Base-by-base conservation (phyloP, 2,113 vertebrate species). In the Sialia sialis region DNA sequence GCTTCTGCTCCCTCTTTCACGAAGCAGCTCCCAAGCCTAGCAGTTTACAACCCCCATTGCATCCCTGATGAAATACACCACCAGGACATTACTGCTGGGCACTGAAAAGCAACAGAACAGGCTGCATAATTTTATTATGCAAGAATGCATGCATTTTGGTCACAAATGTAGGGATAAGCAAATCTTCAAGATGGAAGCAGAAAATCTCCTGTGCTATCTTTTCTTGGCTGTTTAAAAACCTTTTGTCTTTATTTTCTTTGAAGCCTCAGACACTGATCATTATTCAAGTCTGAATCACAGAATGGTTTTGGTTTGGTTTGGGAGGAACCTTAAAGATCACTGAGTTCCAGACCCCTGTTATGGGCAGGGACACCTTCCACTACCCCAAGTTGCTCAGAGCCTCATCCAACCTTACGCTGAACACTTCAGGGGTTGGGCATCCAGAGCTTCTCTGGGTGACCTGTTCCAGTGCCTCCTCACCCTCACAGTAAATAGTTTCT, bases 41-140 rank as follows among this genome's bases (percentile, higher is more conserved):
- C 1, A 1, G 62, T 68, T 76, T 27, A 25, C 14, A 79, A 14
- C 30, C 39, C 1, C 0, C 27, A 4, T 34, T 69, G 16, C 21
- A 22, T 17, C 32, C 58, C 72, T 59, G 43, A 34, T 1, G 4
- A 43, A 75, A 67, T 29, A 12, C 4, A 32, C 25, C 43, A 51
- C 8, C 5, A 10, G 14, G 18, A 39, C 13, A 3, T 9, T 46
- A 43, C 52, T 95, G n/a, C 66, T 69, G 29, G 16, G 38, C 67
- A 39, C 22, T 25, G 48, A 75, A 74, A 62, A 32, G 30, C 46
- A 49, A 52, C 3, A 9, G 39, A 56, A 83, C 30, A 41, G 23
- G 14, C 38, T n/a, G 39, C 11, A 9, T 7, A 22, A n/a, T 30
- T 67, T 79, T 26, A 10, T 64, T 39, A 67, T 49, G 62, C 12